Evolutionary conservation across 2,113 vertebrate genomes (phyloP), one percentile per base, ranked within the genome.

Genomic region (Rhineura floridana): DNA sequence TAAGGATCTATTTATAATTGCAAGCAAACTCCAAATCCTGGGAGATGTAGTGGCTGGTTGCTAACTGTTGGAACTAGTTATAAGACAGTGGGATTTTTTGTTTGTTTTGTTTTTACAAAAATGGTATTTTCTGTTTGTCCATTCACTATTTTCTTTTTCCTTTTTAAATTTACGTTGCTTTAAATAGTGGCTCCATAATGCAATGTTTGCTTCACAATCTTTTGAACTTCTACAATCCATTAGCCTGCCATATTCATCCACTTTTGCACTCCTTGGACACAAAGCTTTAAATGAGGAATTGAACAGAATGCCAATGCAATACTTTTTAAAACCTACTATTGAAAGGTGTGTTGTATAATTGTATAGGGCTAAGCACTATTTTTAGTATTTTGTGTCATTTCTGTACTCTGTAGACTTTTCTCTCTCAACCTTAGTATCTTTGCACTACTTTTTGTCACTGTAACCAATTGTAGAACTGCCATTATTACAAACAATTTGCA

Each of bases 51-150:
- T 55, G 89, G 90, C 92, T 93, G 91, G 89, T 89, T 88, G 85
- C 92, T 85, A 92, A 86, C 94, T 96, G 96, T 96, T 97, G 96
- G 96, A 96, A 96, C 94, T 96, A 96, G 95, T 96, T 96, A 48
- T 88, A 91, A 88, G 42, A n/a, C 33, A 30, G 52, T 23, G 39
- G 42, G 73, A 2, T 59, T 83, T 44, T 65, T 42, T 80, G 11
- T 42, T 46, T 81, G 11, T 33, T 78, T n/a, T 42, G 44, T 59
- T 39, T 55, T 55, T 9, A 21, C 21, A 46, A 77, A 36, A 89
- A 95, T 75, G 73, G 81, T 93, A 91, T 96, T 91, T 95, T 94
- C 90, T 88, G 91, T 94, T 95, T 89, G 89, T 93, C 93, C 93
- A 94, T 94, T 94, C 90, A 86, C 92, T 85, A 94, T 87, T 84